These are phyloP conservation scores for Colletes gigas DNA, from an alignment of 1,140 invertebrate genomes.

Conservation along the genomic window DNA sequence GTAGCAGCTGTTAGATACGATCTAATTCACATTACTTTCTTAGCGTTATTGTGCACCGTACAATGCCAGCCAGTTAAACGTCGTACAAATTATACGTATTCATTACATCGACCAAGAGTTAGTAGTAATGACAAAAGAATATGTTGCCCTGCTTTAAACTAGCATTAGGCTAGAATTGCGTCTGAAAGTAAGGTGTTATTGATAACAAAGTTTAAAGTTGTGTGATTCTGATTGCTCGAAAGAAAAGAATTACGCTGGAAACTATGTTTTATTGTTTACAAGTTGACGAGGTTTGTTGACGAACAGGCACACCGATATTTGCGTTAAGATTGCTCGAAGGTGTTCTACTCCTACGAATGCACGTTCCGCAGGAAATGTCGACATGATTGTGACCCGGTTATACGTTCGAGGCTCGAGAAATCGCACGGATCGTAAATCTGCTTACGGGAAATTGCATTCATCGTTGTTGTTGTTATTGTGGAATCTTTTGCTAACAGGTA, in stretches of 20 bases:
- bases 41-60: conserved; percentile 6
- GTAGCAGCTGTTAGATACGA: conserved; percentile 14
- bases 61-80: conserved; percentile 1
- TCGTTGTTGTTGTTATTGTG: conserved; percentile 14
- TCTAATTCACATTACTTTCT: conserved; percentile 55
- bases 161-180: background rate
- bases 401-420: conserved; percentile 32
- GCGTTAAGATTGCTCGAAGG: conserved; percentile 31
- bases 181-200: background rate
- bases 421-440: conserved; percentile 38
- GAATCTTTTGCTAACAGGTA: conserved; percentile 1
- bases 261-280: conserved; percentile 30
- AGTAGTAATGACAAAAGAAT: background rate
- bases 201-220: background rate
- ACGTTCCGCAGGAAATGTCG: conserved; percentile 52
- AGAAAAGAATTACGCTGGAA: conserved; percentile 43
- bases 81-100: conserved; percentile 18
- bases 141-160: background rate
- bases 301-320: conserved; percentile 31
- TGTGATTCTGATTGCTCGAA: conserved; percentile 20
- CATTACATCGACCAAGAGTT: conserved; percentile 4
- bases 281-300: conserved; percentile 18
- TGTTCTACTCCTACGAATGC: conserved; percentile 14
- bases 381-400: conserved; percentile 42
- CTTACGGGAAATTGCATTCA: conserved; percentile 44